Evolutionary conservation across 2,797 vertebrate species (phyloP), one percentile per base, ranked within the genome.

Genomic region (Myotis findleyi): DNA sequence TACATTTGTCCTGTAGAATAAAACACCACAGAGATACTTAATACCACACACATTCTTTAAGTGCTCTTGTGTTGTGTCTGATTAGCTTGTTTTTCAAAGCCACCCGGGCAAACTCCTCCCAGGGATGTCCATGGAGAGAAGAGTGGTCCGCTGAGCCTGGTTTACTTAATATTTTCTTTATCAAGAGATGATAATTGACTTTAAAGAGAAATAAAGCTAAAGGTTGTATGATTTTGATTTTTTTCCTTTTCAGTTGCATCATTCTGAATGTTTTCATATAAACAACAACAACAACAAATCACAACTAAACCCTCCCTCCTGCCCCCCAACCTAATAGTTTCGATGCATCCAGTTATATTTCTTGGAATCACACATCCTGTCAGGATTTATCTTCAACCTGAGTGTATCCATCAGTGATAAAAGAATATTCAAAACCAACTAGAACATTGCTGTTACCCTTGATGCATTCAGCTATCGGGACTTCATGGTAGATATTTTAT

Each of bases 21-120:
- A 97, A 98, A 98, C 95, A 98, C 98, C 98, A 98, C 98, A 97
- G 95, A 98, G 96, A 98, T 97, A 99, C 98, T 98, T 97, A 98
- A 98, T 98, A 99, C 97, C 98, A 98, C 98, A 99, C 99, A 99
- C 99, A 99, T 99, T 99, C 98, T 98, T 98, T 98, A 98, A 98
- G 98, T 97, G 96, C 97, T 96, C 95, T 97, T 97, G 97, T 96
- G 92, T 98, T 96, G 96, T 59, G 97, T 97, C 96, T 94, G 97
- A 97, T 97, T 97, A 93, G 86, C 97, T 98, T 97, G 97, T 98
- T 99, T 99, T 99, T 11, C 99, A 99, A 99, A 99, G 99, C 99
- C 99, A 99, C 99, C 98, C 98, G 99, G 99, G 99, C 98, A 98
- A 99, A 98, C 97, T 98, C 98, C 98, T 98, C 98, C 97, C 98